Base-by-base conservation (phyloP, 1,140 invertebrate species). In the Platorchestia sp. region DNA sequence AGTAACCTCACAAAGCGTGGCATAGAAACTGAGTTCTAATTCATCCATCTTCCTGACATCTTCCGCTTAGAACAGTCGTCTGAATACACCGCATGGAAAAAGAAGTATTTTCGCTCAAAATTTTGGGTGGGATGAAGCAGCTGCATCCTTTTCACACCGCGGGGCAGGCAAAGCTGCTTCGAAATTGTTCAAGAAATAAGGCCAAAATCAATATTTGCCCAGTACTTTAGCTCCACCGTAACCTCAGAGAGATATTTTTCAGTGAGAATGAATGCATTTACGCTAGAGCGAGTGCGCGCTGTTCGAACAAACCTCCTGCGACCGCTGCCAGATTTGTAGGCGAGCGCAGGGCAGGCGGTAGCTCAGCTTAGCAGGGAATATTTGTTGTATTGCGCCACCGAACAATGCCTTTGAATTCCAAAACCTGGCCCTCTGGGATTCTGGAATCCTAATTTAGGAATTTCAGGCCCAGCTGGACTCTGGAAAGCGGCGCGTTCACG, bases 351-450 rank as follows among this genome's bases (percentile, higher is more conserved):
- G 59, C 59, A 27, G 10, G 27, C 59, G 36, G 59, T 75, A 75
- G 59, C 59, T 75, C 59, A 75, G 36, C 59, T 75, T 75, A 75
- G 14, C 59, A 3, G 14, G 36, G 27, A 75, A 75, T 75, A 75
- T 75, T 75, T 75, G 59, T 75, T 75, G 59, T 75, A 75, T 36
- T 75, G 59, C 59, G 59, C 59, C 14, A 75, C 59, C 59, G 59
- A 75, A 75, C 59, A 75, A 75, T 75, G 59, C 59, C 59, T 75
- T 75, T 75, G 59, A 75, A 75, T 75, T 75, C 59, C 59, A 75
- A 75, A 75, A 75, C 27, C 59, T 75, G 27, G 59, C 27, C 27
- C 59, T 75, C 59, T 75, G 59, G 59, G 59, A 36, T 22, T 75
- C 59, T 75, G 59, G 59, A 36, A 36, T 75, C 59, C 59, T 75